Conservation (phyloP, 1,140 invertebrate species). For the Drosophila sp. region DNA sequence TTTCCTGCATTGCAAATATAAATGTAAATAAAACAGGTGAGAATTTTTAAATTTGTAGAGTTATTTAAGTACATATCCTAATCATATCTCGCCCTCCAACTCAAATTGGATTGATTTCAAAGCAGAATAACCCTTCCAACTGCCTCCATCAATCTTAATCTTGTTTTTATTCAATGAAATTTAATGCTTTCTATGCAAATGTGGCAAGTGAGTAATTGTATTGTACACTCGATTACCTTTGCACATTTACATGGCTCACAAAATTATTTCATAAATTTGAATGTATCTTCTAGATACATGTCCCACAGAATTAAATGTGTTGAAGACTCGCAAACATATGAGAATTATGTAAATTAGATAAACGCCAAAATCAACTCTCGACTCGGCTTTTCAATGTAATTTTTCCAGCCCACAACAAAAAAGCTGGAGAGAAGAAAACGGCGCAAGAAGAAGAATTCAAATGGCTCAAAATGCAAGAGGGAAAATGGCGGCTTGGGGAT, state of each 20-base stretch:
- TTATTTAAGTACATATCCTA: too few relatives aligned
- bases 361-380: slow-evolving; percentile 75
- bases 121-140: neutral
- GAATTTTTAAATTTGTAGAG: too few relatives aligned
- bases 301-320: slow-evolving; percentile 34
- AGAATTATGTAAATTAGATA: slow-evolving; percentile 78
- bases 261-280: slow-evolving; percentile 81
- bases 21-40: too few relatives aligned
- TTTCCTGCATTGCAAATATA: too few relatives aligned
- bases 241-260: slow-evolving; percentile 70
- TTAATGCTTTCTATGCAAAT: slow-evolving; percentile 36
- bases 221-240: slow-evolving; percentile 70
- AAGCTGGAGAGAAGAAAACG: slow-evolving; percentile 1
- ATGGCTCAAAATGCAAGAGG: slow-evolving; percentile 32
- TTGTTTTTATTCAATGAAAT: slow-evolving; percentile 17
- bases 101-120: too few relatives aligned
- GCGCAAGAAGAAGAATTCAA: slow-evolving; percentile 29
- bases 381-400: slow-evolving; percentile 75
- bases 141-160: slow-evolving; percentile 14
- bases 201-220: too few relatives aligned
- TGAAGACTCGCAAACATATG: slow-evolving; percentile 62
- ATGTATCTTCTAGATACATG: slow-evolving; percentile 60
- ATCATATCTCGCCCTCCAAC: too few relatives aligned
- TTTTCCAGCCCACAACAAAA: slow-evolving; percentile 30
- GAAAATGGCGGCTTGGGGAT: neutral